These are phyloP conservation scores for Stictonetta naevosa DNA, from an alignment of 2,113 vertebrate genomes.

Conservation along the genomic window DNA sequence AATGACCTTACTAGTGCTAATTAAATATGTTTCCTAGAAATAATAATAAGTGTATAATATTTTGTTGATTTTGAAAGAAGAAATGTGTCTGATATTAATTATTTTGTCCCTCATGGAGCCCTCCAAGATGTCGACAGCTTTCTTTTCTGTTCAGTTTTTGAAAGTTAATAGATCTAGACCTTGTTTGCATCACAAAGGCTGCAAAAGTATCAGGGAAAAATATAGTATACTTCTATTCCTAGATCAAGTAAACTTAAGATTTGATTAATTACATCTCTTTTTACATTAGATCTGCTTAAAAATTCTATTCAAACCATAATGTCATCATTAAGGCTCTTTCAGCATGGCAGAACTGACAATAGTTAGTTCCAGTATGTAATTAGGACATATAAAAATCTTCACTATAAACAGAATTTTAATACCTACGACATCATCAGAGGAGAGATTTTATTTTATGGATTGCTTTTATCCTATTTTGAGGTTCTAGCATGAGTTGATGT, in stretches of 20 bases:
- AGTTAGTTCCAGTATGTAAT: slow-evolving; percentile 44
- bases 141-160: background rate
- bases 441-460: slow-evolving; percentile 46
- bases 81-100: background rate
- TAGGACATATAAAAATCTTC: slow-evolving; percentile 51
- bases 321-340: slow-evolving; percentile 52
- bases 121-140: background rate
- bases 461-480: slow-evolving; percentile 62
- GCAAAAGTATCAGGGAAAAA: background rate
- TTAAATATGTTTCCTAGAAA: background rate
- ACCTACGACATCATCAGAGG: background rate
- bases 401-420: slow-evolving; percentile 64
- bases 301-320: slow-evolving; percentile 37
- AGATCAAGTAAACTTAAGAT: slow-evolving; percentile 41
- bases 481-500: slow-evolving; percentile 8
- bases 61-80: background rate
- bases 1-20: background rate
- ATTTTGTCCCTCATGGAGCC: background rate
- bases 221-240: background rate
- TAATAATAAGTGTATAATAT: background rate
- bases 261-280: slow-evolving; percentile 47
- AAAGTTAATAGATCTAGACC: background rate
- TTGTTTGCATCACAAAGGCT: slow-evolving; percentile 15
- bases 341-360: slow-evolving; percentile 34
- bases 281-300: slow-evolving; percentile 35